These are phyloP conservation scores for Danio jaintianensis DNA, from an alignment of 2,797 vertebrate species.

Conservation along the genomic window DNA sequence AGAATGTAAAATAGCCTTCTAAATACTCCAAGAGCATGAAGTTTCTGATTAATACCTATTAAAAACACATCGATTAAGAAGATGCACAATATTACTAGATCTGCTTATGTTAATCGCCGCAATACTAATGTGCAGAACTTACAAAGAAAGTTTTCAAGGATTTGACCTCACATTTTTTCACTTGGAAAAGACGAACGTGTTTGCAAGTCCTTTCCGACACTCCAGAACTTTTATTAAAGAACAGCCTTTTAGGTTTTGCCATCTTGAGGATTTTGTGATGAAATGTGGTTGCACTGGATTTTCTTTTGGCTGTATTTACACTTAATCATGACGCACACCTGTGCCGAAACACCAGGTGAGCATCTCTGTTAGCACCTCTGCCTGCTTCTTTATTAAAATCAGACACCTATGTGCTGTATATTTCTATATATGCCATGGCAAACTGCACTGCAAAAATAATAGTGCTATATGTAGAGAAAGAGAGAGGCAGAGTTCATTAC, in stretches of 20 bases:
- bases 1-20: not conserved
- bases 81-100: not conserved
- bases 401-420: not conserved
- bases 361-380: not conserved
- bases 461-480: not conserved
- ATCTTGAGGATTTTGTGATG: conserved; percentile 7
- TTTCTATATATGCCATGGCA: not conserved
- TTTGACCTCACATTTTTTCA: conserved; percentile 23
- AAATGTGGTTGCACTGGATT: not conserved
- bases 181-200: conserved; percentile 22
- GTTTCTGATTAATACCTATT: not conserved
- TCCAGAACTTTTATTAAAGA: conserved; percentile 35
- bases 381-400: not conserved
- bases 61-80: not conserved
- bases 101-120: not conserved
- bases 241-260: conserved; percentile 13
- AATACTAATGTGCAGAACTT: conserved; percentile 12
- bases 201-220: not conserved
- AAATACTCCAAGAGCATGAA: not conserved
- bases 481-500: too few species aligned
- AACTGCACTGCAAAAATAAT: not conserved
- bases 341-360: conserved; percentile 28
- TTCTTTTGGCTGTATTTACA: conserved; percentile 25
- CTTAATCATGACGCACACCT: conserved; percentile 25
- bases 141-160: conserved; percentile 30